Conservation (phyloP, 1,140 invertebrate genomes). For the Watersipora subatra region DNA sequence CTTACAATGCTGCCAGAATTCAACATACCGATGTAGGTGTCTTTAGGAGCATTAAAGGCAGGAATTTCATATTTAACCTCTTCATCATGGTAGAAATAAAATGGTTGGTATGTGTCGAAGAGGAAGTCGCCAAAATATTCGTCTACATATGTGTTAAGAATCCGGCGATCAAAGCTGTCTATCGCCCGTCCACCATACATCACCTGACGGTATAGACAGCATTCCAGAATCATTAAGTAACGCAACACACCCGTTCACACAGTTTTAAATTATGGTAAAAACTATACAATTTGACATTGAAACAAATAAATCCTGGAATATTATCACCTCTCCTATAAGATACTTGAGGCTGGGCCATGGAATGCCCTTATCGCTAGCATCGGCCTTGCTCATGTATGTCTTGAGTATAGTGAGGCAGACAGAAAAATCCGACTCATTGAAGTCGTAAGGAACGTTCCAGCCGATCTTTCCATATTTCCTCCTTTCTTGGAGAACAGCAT, state of each 20-base stretch:
- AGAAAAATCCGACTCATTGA: conserved; percentile 78
- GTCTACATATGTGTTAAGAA: conserved; percentile 73
- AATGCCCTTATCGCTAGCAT: conserved; percentile 48
- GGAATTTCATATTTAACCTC: conserved; percentile 65
- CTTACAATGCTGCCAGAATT: too few species aligned
- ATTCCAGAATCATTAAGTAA: too few species aligned
- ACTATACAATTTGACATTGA: too few species aligned
- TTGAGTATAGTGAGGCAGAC: conserved; percentile 68
- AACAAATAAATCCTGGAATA: background rate
- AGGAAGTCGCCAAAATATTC: conserved; percentile 86
- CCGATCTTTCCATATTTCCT: conserved; percentile 83
- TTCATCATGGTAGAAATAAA: conserved; percentile 67
- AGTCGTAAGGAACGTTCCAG: conserved; percentile 84
- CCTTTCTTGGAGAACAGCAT: conserved; percentile 63
- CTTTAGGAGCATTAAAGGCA: conserved; percentile 50
- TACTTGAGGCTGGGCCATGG: conserved; percentile 82
- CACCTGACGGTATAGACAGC: conserved; percentile 46
- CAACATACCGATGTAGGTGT: conserved; percentile 27
- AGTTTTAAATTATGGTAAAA: too few species aligned
- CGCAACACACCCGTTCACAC: too few species aligned
- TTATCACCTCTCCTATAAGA: conserved; percentile 65
- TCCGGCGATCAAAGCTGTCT: conserved; percentile 70
- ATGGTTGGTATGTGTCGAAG: conserved; percentile 73
- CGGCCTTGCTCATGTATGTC: conserved; percentile 62
- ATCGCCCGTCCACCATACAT: conserved; percentile 86